Base-by-base conservation (phyloP, 2,888 invertebrate genomes). In the Eurois occulta region DNA sequence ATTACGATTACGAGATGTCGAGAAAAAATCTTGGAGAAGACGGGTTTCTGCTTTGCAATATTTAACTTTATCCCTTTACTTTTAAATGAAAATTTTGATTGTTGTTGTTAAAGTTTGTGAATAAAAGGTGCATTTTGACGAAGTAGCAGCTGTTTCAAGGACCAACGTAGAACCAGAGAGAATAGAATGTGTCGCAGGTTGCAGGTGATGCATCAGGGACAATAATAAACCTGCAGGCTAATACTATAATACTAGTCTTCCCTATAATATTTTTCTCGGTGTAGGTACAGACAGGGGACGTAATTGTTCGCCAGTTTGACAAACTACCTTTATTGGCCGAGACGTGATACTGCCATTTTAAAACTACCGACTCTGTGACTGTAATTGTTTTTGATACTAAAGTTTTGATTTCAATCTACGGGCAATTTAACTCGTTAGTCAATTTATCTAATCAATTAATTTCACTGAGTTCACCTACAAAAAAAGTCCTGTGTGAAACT, bases 81-180 rank as follows among this genome's bases (percentile, higher is more conserved):
- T 21, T 65, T n/a, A 58, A 72, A 70, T 71, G 2, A 13, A 52
- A 38, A 70, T 64, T 35, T 86, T n/a, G 24, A 28, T 13, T 62
- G 46, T 18, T 66, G 28, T 46, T 58, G 13, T 58, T 64, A 60
- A 58, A 62, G 46, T 43, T 83, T 75, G 65, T 77, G 65, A 74
- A 72, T 84, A 74, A 72, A 75, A 43, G 46, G 21, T 28, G n/a
- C 58, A 58, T 43, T 35, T 75, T 35, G 18, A 81, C 82, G 72
- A 58, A 65, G 28, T 46, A 78, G 77, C 86, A 87, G 81, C 86
- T 89, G 88, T 72, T 85, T 64, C 68, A 68, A 81, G 73, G 72
- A 80, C 80, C 70, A 46, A 72, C 48, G 60, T 41, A 67, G 55
- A 82, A 87, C 85, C 78, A 75, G 87, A 80, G 72, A 76, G 79